Percentiles rank a stretch among this genome's conserved stretches.
These are phyloP conservation scores for Pagetopsis macropterus DNA, from an alignment of 2,797 vertebrate species.

Conservation along the genomic window DNA sequence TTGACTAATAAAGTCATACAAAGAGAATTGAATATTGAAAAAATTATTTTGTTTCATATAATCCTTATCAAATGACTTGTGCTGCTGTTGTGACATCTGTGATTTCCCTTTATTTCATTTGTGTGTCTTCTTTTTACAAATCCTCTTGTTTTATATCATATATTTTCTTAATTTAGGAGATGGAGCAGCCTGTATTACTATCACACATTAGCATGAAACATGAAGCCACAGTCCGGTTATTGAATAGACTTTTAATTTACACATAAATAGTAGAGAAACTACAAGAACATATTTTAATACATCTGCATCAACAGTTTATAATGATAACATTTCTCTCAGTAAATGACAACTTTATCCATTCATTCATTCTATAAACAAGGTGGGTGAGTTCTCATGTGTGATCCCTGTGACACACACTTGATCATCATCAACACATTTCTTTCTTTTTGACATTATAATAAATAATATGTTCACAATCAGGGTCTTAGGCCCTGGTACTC, in stretches of 20 bases:
- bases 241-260: slow-evolving; percentile 91
- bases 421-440: slow-evolving; percentile 25
- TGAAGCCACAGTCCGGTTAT: slow-evolving; percentile 50
- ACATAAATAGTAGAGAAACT: slow-evolving; percentile 99
- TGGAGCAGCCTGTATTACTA: not conserved
- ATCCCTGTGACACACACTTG: slow-evolving; percentile 56
- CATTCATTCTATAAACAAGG: slow-evolving; percentile 86
- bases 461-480: slow-evolving; percentile 68
- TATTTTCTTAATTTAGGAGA: not conserved
- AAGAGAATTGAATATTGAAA: no score
- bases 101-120: not conserved
- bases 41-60: no score
- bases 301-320: slow-evolving; percentile 91
- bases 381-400: slow-evolving; percentile 43
- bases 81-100: not conserved
- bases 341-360: slow-evolving; percentile 82
- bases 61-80: not conserved
- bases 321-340: slow-evolving; percentile 73
- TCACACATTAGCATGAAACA: not conserved
- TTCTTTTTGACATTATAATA: slow-evolving; percentile 67
- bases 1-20: not conserved
- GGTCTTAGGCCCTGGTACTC: slow-evolving; percentile 50
- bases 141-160: not conserved
- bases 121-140: not conserved
- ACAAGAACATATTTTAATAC: slow-evolving; percentile 98